Percentiles rank a stretch among this genome's conserved stretches.
Evolutionary conservation across 2,113 vertebrate species (phyloP).

Genomic region (Nansenia antarctica): DNA sequence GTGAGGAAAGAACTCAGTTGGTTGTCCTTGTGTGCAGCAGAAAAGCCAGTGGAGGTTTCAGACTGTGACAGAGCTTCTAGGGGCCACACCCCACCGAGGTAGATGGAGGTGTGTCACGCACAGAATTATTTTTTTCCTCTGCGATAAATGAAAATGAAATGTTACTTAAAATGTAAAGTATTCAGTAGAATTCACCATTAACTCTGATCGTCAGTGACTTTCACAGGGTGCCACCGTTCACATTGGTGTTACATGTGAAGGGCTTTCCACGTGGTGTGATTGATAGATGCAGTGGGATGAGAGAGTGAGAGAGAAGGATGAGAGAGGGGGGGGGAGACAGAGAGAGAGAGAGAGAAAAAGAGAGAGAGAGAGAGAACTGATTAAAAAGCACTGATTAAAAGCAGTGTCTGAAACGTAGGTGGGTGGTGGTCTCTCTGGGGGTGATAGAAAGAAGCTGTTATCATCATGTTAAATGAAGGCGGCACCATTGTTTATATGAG

Average conservation of each 20-base stretch:
- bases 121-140: too few relatives aligned
- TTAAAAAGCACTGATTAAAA: background rate
- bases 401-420: background rate
- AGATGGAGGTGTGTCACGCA: too few relatives aligned
- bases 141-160: too few relatives aligned
- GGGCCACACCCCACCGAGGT: background rate
- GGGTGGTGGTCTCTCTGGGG: background rate
- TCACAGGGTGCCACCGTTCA: too few relatives aligned
- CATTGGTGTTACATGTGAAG: too few relatives aligned
- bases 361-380: background rate
- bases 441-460: background rate
- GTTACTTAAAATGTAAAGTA: too few relatives aligned
- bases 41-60: background rate
- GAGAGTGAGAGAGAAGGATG: too few relatives aligned
- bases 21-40: background rate
- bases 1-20: background rate
- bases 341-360: background rate
- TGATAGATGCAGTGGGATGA: too few relatives aligned
- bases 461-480: slow-evolving; percentile 3
- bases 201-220: too few relatives aligned
- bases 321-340: too few relatives aligned
- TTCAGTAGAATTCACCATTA: too few relatives aligned
- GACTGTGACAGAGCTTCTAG: background rate
- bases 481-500: background rate
- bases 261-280: too few relatives aligned